A percentile compares a stretch with the other conserved stretches of the same genome.
phyloP scores from a whole-genome alignment of 2,113 vertebrate genomes.

The Crypturellus undulatus region DNA sequence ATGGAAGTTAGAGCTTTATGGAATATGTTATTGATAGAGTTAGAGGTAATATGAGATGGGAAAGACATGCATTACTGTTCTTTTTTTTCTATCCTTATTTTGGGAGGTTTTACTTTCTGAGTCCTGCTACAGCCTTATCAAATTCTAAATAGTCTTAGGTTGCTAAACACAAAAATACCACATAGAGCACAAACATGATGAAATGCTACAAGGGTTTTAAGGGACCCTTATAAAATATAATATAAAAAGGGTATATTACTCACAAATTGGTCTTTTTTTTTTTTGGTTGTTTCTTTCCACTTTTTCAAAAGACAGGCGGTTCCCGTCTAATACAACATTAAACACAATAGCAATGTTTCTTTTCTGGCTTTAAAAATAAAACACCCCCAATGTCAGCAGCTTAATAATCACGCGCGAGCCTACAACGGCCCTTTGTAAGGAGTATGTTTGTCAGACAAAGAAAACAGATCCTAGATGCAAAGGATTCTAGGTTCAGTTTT shows the following conservation, averaged over 20 bases:
- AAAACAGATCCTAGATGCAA: neutral
- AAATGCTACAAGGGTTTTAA: neutral
- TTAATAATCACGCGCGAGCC: neutral
- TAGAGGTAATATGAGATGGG: slow-evolving; percentile 25
- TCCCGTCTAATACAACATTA: neutral
- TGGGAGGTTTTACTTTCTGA: neutral
- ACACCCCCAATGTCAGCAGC: neutral
- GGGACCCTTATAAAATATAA: no score
- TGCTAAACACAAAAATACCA: neutral
- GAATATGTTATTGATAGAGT: slow-evolving; percentile 45
- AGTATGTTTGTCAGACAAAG: neutral
- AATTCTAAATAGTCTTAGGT: neutral
- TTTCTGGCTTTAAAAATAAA: slow-evolving; percentile 11
- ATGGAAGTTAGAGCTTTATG: slow-evolving; percentile 28
- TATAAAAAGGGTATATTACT: neutral
- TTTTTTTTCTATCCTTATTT: neutral
- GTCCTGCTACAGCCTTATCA: neutral
- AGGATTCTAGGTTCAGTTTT: neutral
- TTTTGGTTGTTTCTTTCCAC: neutral
- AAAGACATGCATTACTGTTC: neutral
- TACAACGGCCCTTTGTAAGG: neutral
- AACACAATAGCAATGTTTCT: neutral
- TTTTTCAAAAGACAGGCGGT: neutral
- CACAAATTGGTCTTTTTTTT: neutral
- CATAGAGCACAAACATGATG: neutral